Conservation (phyloP, 2,113 vertebrate genomes). For the Oryzias melastigma region DNA sequence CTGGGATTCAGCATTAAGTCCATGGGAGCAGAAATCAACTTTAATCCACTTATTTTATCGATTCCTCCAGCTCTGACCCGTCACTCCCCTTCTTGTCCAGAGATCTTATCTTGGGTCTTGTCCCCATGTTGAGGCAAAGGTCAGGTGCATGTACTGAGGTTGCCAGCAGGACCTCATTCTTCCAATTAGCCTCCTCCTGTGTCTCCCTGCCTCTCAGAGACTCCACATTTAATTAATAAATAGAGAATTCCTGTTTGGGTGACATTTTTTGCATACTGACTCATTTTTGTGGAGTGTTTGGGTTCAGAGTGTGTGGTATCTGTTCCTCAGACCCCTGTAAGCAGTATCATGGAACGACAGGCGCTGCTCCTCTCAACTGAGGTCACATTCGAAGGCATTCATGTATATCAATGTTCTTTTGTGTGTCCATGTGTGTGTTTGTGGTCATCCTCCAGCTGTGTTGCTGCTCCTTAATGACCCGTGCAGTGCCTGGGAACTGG, state of each 20-base stretch:
- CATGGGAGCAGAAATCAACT: conserved; percentile 26
- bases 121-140: conserved; percentile 21
- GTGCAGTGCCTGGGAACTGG: conserved; percentile 50
- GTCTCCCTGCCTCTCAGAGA: conserved; percentile 22
- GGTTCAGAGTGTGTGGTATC: conserved; percentile 2
- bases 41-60: conserved; percentile 52
- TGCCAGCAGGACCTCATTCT: conserved; percentile 32
- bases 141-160: conserved; percentile 41
- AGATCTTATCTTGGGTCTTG: conserved; percentile 39
- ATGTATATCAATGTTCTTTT: conserved; percentile 28
- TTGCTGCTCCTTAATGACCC: conserved; percentile 69
- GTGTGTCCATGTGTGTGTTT: conserved; percentile 27
- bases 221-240: conserved; percentile 61
- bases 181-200: conserved; percentile 51
- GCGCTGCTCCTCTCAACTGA: conserved; percentile 20
- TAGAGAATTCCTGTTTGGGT: conserved; percentile 57
- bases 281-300: conserved; percentile 26
- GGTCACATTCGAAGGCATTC: conserved; percentile 30
- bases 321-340: conserved; percentile 28
- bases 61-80: conserved; percentile 37
- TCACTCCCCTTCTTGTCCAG: conserved; percentile 20
- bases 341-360: conserved; percentile 11
- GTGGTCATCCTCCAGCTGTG: conserved; percentile 49
- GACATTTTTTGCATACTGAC: conserved; percentile 15
- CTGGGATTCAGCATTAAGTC: conserved; percentile 33